Evolutionary conservation across 1,140 invertebrate species (phyloP).

Genomic region (Heterodera schachtii): DNA sequence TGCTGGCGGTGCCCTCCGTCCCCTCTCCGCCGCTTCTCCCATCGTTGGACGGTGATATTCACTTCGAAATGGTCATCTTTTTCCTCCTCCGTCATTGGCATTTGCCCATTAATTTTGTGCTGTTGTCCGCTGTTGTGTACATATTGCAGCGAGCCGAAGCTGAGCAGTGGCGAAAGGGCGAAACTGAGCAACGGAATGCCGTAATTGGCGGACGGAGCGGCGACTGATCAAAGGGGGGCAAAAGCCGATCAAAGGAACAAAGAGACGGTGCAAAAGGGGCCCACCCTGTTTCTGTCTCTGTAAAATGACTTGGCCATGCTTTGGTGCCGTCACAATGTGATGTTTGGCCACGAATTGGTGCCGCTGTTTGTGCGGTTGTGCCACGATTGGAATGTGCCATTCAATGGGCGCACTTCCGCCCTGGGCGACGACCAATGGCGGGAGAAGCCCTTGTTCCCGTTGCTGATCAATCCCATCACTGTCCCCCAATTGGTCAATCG

Average conservation of each 20-base stretch:
- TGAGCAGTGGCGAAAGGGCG: conserved; percentile 10
- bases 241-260: too few species aligned
- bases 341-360: conserved; percentile 13
- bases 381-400: not conserved
- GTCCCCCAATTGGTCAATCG: not conserved
- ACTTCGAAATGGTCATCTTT: not conserved
- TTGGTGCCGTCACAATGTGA: conserved; percentile 12
- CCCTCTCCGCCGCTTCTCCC: not conserved
- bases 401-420: conserved; percentile 21
- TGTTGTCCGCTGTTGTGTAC: conserved; percentile 24
- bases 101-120: not conserved
- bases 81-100: not conserved
- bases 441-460: too few species aligned
- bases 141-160: conserved; percentile 24
- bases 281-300: not conserved
- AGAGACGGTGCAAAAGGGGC: too few species aligned
- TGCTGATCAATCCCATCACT: not conserved
- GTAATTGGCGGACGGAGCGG: conserved; percentile 11
- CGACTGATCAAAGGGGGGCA: conserved; percentile 7
- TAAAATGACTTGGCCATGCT: conserved; percentile 20
- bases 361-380: not conserved
- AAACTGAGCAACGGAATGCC: conserved; percentile 5
- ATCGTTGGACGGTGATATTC: conserved; percentile 5
- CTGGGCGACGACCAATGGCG: not conserved
- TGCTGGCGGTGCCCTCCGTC: too few species aligned